phyloP scores from a whole-genome alignment of 2,888 invertebrate species.

The Archaeoteleia sp. region DNA sequence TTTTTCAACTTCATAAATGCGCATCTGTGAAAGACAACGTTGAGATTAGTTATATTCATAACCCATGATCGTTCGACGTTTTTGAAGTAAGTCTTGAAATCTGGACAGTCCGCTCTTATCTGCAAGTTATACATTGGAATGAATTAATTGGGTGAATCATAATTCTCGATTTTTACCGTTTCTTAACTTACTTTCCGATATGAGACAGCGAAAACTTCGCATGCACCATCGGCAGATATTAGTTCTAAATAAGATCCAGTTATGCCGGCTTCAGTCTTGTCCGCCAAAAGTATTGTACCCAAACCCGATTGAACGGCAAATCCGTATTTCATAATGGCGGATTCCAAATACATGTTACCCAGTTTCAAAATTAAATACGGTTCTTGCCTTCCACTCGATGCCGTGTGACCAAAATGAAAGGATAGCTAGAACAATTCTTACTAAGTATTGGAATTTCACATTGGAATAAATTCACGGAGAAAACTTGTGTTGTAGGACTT shows the following conservation, averaged over 20 bases:
- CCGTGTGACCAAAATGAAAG: slow-evolving; percentile 61
- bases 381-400: slow-evolving; percentile 77
- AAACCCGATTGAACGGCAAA: slow-evolving; percentile 85
- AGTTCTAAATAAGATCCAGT: slow-evolving; percentile 87
- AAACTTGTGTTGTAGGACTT: no score
- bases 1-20: slow-evolving; percentile 83
- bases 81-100: slow-evolving; percentile 87
- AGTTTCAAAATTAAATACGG: slow-evolving; percentile 85
- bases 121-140: slow-evolving; percentile 65
- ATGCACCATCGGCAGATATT: slow-evolving; percentile 79
- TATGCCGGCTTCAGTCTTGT: slow-evolving; percentile 84
- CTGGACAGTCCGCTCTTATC: slow-evolving; percentile 88
- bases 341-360: slow-evolving; percentile 82
- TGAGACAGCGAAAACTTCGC: slow-evolving; percentile 83
- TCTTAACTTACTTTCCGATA: slow-evolving; percentile 85
- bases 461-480: no score
- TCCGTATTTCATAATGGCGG: slow-evolving; percentile 86
- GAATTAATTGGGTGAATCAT: no score
- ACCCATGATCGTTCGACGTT: slow-evolving; percentile 87
- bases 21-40: slow-evolving; percentile 83
- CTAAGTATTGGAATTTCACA: no score
- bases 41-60: slow-evolving; percentile 80
- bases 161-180: no score
- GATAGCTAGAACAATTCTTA: slow-evolving; percentile 58
- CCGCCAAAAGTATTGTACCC: slow-evolving; percentile 81